phyloP scores from a whole-genome alignment of 2,113 vertebrate genomes.

The Hypanus sabinus region DNA sequence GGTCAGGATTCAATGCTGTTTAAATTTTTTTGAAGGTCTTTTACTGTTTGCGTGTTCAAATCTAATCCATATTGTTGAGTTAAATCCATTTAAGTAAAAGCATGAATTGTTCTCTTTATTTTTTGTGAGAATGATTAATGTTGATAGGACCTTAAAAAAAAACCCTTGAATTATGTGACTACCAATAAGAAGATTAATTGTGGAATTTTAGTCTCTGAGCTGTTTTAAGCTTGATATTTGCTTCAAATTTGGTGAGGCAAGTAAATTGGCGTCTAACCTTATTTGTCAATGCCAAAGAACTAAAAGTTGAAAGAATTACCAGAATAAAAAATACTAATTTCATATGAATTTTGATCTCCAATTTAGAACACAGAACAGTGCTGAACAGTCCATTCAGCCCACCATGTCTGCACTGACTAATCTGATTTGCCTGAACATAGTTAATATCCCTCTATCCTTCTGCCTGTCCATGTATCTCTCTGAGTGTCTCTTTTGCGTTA shows the following conservation, averaged over 20 bases:
- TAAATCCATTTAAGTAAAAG: neutral
- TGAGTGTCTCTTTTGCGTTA: too few relatives aligned
- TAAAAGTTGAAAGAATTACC: neutral
- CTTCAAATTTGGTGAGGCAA: neutral
- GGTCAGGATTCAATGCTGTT: neutral
- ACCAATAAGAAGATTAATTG: neutral
- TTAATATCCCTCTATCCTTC: too few relatives aligned
- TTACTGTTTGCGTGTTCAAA: neutral
- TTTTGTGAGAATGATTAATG: neutral
- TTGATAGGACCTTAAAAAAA: neutral
- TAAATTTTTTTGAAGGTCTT: neutral
- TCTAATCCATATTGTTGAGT: slow-evolving; percentile 6
- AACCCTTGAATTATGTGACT: neutral
- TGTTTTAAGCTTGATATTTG: neutral
- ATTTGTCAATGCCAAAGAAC: neutral
- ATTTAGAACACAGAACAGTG: neutral
- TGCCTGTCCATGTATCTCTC: too few relatives aligned
- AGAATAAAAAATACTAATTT: neutral
- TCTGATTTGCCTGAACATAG: too few relatives aligned
- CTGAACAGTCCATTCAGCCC: too few relatives aligned
- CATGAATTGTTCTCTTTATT: neutral
- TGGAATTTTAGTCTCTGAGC: neutral
- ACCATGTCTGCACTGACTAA: too few relatives aligned
- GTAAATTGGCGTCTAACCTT: neutral
- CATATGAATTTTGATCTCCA: neutral